Conservation (phyloP, 2,113 vertebrate genomes). For the Zootoca vivipara region DNA sequence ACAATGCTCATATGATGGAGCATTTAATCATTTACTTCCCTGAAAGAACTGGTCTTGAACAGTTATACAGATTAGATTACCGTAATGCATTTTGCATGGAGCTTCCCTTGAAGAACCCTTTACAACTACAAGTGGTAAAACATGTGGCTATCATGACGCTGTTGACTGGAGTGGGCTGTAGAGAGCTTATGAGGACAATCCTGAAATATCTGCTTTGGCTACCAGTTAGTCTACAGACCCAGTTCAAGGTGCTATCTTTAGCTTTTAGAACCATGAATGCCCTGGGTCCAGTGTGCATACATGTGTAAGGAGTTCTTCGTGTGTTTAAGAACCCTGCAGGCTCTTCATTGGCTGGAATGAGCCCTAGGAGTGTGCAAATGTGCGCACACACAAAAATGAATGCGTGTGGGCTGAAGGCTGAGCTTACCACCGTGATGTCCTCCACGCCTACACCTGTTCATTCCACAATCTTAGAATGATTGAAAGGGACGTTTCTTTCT, state of each 20-base stretch:
- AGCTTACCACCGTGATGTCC: neutral
- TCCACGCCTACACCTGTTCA: neutral
- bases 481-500: neutral
- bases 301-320: neutral
- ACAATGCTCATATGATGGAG: neutral
- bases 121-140: neutral
- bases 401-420: neutral
- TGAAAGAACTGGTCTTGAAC: neutral
- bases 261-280: neutral
- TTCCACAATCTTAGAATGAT: neutral
- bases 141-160: neutral
- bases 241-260: neutral
- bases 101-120: neutral
- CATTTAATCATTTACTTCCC: neutral
- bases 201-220: neutral
- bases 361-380: neutral
- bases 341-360: neutral
- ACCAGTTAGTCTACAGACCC: neutral
- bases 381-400: neutral
- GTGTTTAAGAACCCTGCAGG: neutral
- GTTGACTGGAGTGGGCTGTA: neutral
- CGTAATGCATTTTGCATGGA: neutral
- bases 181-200: neutral
- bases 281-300: neutral
- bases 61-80: neutral